Conservation (phyloP, 2,113 vertebrate genomes). For the Ceratotherium simum region DNA sequence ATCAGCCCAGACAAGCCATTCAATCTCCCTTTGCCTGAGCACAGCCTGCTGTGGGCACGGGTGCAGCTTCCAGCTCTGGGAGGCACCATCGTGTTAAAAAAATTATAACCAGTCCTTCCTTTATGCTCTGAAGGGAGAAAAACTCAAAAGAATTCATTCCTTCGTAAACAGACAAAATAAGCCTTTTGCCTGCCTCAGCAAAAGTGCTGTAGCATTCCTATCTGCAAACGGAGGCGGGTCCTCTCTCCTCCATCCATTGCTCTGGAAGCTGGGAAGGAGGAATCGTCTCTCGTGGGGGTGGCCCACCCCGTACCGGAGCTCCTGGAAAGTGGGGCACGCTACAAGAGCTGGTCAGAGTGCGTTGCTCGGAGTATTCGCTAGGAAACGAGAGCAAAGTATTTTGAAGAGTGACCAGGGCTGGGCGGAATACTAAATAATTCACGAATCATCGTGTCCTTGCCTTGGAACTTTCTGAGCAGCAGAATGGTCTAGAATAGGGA, state of each 20-base stretch:
- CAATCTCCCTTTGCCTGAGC: neutral
- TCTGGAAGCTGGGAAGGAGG: rapidly evolving
- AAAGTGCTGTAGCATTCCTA: neutral
- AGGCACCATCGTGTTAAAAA: rapidly evolving
- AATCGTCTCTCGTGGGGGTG: rapidly evolving
- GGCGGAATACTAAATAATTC: neutral
- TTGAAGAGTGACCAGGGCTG: too few species aligned
- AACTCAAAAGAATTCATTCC: neutral
- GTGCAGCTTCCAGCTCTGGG: rapidly evolving
- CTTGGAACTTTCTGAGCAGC: neutral
- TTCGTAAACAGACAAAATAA: neutral
- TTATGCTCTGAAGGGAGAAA: neutral
- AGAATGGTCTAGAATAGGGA: too few species aligned
- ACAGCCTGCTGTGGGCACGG: rapidly evolving
- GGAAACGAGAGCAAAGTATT: rapidly evolving
- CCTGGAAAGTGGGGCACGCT: neutral
- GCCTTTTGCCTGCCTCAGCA: neutral
- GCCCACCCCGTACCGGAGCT: rapidly evolving
- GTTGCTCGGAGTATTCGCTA: rapidly evolving
- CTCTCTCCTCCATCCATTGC: rapidly evolving
- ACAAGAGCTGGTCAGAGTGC: rapidly evolving
- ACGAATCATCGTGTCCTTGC: neutral
- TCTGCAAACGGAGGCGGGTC: rapidly evolving
- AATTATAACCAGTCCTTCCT: neutral
- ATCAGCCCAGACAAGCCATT: neutral